phyloP scores from a whole-genome alignment of 2,113 vertebrate species.

The Vidua macroura region DNA sequence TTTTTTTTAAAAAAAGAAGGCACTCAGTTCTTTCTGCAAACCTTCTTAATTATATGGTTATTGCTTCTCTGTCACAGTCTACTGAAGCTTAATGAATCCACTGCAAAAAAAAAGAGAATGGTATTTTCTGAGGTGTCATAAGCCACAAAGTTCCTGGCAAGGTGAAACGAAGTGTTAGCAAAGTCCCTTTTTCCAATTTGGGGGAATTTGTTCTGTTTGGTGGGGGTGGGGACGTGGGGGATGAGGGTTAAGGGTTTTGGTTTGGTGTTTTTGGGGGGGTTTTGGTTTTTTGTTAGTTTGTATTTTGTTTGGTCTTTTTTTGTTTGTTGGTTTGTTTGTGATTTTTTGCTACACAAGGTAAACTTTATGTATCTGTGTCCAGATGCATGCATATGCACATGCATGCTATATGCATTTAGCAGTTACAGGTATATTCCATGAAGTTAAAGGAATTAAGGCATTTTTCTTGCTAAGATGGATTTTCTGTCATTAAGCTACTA shows the following conservation, averaged over 20 bases:
- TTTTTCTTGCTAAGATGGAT: background rate
- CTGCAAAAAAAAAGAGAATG: background rate
- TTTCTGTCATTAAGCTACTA: background rate
- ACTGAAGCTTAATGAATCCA: constrained; percentile 30
- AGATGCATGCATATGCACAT: accelerated
- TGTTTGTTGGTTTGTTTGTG: background rate
- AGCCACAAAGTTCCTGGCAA: background rate
- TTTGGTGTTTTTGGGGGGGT: too few relatives aligned
- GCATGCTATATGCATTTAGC: background rate
- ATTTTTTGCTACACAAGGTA: background rate
- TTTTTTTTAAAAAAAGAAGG: background rate
- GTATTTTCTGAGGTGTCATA: background rate
- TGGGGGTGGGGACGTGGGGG: too few relatives aligned
- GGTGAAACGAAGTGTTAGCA: background rate
- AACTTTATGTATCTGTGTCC: background rate
- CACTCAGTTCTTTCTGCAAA: background rate
- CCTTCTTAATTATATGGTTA: constrained; percentile 4
- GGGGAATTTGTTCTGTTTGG: background rate
- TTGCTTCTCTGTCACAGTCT: constrained; percentile 30
- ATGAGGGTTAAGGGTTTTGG: background rate
- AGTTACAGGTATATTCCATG: background rate
- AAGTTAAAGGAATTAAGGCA: background rate
- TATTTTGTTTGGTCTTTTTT: background rate
- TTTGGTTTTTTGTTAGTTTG: background rate
- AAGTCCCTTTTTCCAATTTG: background rate